Evolutionary conservation across 2,113 vertebrate genomes (phyloP).

Genomic region (Cromileptes altivelis): DNA sequence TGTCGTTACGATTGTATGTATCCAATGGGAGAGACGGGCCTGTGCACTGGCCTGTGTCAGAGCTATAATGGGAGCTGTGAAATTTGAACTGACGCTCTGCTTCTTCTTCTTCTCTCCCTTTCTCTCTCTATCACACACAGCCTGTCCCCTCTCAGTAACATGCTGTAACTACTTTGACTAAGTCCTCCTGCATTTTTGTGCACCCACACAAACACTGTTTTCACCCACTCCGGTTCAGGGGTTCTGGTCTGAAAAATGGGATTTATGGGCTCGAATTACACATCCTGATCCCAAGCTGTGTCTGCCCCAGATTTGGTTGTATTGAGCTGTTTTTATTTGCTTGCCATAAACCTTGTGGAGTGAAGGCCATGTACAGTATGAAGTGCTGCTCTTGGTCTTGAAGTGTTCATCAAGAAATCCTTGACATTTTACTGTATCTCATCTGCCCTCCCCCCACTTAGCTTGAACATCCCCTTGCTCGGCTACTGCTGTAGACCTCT

Average conservation of each 20-base stretch:
- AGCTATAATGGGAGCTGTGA: constrained; percentile 64
- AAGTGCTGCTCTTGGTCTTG: constrained; percentile 35
- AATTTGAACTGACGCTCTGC: constrained; percentile 61
- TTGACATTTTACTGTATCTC: constrained; percentile 35
- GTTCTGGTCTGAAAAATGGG: constrained; percentile 3
- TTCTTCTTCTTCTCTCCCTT: constrained; percentile 16
- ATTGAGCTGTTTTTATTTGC: neutral
- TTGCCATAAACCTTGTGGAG: constrained; percentile 5
- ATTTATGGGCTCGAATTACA: constrained; percentile 12
- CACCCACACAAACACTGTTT: constrained; percentile 40
- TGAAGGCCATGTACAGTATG: constrained; percentile 12
- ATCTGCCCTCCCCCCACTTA: neutral
- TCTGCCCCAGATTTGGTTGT: neutral
- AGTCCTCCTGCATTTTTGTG: constrained; percentile 26
- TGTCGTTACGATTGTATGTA: constrained; percentile 17
- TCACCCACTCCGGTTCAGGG: constrained; percentile 16
- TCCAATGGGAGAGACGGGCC: constrained; percentile 13
- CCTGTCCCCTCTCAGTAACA: constrained; percentile 15
- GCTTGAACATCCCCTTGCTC: constrained; percentile 12
- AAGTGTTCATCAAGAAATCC: constrained; percentile 27
- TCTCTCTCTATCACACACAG: constrained; percentile 15
- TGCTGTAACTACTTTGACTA: constrained; percentile 33
- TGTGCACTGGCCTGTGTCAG: constrained; percentile 37
- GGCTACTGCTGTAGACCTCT: neutral
- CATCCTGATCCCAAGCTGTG: constrained; percentile 16